Percentiles rank a stretch among this genome's conserved stretches.
Conservation (phyloP, 2,797 vertebrate genomes). For the Sternotherus odoratus region DNA sequence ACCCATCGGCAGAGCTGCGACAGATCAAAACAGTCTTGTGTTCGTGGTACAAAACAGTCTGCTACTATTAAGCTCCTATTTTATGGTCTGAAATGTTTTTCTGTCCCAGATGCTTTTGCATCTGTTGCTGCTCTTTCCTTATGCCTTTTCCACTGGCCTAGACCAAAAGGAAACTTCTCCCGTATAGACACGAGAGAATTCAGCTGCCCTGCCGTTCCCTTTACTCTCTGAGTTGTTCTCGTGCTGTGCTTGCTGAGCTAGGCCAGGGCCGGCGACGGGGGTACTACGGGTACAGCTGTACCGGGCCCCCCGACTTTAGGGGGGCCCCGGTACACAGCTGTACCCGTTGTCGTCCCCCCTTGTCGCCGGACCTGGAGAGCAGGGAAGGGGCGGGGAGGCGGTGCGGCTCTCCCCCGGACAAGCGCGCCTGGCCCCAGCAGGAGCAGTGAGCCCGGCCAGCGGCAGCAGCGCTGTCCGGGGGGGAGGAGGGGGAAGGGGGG, state of each 20-base stretch:
- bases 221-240: not conserved
- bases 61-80: conserved; percentile 60
- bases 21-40: conserved; percentile 45
- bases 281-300: too few relatives aligned
- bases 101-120: conserved; percentile 37
- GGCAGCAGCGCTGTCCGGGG: too few relatives aligned
- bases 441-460: too few relatives aligned
- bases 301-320: too few relatives aligned
- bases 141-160: not conserved
- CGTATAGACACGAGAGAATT: not conserved
- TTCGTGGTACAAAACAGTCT: conserved; percentile 60
- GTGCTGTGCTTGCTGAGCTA: not conserved
- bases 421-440: too few relatives aligned
- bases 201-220: not conserved
- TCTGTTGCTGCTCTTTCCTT: conserved; percentile 25
- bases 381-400: too few relatives aligned
- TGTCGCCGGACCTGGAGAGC: too few relatives aligned
- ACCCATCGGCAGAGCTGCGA: conserved; percentile 45
- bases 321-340: too few relatives aligned
- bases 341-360: too few relatives aligned
- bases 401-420: too few relatives aligned
- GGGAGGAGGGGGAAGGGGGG: too few relatives aligned
- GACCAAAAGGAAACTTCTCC: conserved; percentile 11
- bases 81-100: conserved; percentile 44
- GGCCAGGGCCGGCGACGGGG: too few relatives aligned